phyloP scores from a whole-genome alignment of 2,113 vertebrate genomes.

The Vimba vimba region DNA sequence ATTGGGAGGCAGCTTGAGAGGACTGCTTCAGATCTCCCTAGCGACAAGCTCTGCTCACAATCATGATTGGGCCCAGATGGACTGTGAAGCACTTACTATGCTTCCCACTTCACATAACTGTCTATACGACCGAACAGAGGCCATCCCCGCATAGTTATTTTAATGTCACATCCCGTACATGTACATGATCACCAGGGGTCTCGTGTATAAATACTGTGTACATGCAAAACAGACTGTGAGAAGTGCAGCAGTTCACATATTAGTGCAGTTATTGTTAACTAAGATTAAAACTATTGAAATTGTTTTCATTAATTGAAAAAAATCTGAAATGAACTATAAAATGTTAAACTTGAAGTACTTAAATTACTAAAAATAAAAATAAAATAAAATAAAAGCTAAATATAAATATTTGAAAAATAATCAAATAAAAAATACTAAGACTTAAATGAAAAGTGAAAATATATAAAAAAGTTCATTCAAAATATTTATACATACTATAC shows the following conservation, averaged over 20 bases:
- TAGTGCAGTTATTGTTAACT: not conserved
- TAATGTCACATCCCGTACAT: slow-evolving; percentile 18
- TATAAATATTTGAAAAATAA: not conserved
- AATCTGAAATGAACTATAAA: not conserved
- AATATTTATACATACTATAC: not conserved
- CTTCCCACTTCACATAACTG: slow-evolving; percentile 52
- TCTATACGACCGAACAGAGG: not conserved
- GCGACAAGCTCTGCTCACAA: slow-evolving; percentile 40
- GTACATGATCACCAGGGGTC: slow-evolving; percentile 1
- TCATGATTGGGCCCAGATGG: slow-evolving; percentile 55
- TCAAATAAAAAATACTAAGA: not conserved
- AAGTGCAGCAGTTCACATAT: not conserved
- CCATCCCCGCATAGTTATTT: slow-evolving; percentile 9
- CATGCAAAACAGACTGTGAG: slow-evolving; percentile 1
- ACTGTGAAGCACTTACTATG: slow-evolving; percentile 37
- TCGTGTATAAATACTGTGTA: not conserved
- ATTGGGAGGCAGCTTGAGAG: slow-evolving; percentile 38
- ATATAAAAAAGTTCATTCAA: not conserved
- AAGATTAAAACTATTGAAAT: not conserved
- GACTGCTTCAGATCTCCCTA: slow-evolving; percentile 47
- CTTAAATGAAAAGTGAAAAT: not conserved
- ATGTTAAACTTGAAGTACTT: not conserved
- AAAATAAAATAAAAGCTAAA: not conserved
- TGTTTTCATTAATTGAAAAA: not conserved
- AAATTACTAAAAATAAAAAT: not conserved